Evolutionary conservation across 2,888 invertebrate genomes (phyloP).

Genomic region (Scrobipalpa atriplicella): DNA sequence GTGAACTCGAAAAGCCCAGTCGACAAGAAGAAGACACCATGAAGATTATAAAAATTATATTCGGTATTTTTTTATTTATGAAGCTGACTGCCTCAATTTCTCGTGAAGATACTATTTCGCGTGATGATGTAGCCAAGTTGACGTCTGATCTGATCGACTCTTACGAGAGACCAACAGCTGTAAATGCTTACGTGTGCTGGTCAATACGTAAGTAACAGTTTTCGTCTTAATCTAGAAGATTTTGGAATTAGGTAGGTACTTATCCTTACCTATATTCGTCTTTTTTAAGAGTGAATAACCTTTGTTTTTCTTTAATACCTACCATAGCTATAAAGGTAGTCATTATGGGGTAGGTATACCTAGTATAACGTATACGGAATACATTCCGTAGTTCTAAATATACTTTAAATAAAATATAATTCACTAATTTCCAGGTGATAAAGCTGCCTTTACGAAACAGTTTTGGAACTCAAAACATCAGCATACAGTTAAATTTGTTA

Average conservation of each 20-base stretch:
- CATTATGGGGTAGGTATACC: too few species aligned
- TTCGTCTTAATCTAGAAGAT: too few species aligned
- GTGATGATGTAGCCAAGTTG: slow-evolving; percentile 46
- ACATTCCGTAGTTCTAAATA: too few species aligned
- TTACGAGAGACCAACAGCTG: slow-evolving; percentile 51
- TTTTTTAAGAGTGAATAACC: too few species aligned
- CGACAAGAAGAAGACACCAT: not conserved
- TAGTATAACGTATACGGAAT: too few species aligned
- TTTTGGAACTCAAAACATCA: not conserved
- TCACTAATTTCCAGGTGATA: not conserved
- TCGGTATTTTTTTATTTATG: not conserved
- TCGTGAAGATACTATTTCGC: slow-evolving; percentile 6
- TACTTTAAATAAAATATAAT: too few species aligned
- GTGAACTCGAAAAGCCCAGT: not conserved
- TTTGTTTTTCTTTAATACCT: too few species aligned
- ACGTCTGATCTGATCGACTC: slow-evolving; percentile 52
- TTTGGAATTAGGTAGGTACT: too few species aligned
- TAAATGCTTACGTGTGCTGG: slow-evolving; percentile 57
- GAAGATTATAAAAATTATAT: not conserved
- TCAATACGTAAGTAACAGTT: slow-evolving; percentile 46
- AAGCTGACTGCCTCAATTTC: not conserved
- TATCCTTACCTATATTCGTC: too few species aligned
- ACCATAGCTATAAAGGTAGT: too few species aligned
- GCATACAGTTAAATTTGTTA: not conserved
- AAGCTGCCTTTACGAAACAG: not conserved